These are phyloP conservation scores for Rhinatrema bivittatum DNA, from an alignment of 2,797 vertebrate genomes.

Conservation along the genomic window DNA sequence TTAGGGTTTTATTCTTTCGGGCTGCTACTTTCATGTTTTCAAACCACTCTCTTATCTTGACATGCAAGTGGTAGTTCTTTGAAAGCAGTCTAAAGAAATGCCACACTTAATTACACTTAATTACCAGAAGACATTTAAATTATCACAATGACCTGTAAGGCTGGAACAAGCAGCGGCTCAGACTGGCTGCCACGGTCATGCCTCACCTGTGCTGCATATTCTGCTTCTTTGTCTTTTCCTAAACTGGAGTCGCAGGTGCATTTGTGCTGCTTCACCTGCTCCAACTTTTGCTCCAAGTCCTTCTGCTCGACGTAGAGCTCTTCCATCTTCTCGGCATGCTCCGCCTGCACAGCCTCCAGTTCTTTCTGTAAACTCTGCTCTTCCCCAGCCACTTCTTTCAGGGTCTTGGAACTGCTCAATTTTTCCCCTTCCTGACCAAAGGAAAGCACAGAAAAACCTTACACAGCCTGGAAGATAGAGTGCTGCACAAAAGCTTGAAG, in stretches of 20 bases:
- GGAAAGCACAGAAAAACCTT: not conserved
- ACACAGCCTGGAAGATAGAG: no score
- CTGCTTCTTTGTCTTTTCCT: constrained; percentile 83
- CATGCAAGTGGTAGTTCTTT: no score
- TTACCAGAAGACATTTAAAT: no score
- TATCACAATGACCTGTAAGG: no score
- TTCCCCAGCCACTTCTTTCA: constrained; percentile 86
- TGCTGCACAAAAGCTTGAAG: no score
- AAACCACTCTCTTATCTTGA: no score
- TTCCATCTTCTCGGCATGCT: constrained; percentile 85
- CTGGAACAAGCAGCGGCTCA: no score
- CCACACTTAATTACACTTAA: no score
- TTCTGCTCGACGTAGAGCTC: constrained; percentile 87
- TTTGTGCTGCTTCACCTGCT: constrained; percentile 87
- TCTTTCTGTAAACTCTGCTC: constrained; percentile 86
- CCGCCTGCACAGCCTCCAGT: constrained; percentile 85
- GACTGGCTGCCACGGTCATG: not conserved
- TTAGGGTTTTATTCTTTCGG: no score
- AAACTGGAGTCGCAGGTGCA: constrained; percentile 81
- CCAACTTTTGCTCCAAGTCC: constrained; percentile 86
- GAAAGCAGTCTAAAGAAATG: no score
- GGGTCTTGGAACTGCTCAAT: constrained; percentile 79
- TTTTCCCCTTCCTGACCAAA: constrained; percentile 82
- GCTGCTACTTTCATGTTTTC: no score
- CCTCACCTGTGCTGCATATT: constrained; percentile 86